Percentiles rank a stretch among this genome's conserved stretches.
phyloP scores from a whole-genome alignment of 2,888 invertebrate genomes.

The Nymphalis polychloros region DNA sequence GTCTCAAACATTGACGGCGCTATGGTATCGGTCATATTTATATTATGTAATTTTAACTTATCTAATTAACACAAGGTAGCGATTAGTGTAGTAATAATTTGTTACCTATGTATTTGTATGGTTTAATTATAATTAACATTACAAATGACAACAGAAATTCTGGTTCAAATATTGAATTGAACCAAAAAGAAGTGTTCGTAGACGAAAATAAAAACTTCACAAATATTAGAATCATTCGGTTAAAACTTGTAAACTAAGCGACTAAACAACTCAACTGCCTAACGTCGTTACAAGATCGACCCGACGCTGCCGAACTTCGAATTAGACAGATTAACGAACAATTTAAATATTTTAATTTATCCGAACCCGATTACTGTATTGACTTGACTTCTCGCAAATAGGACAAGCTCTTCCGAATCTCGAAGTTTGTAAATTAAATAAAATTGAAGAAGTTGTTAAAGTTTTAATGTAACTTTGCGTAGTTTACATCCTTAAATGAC shows the following conservation, averaged over 20 bases:
- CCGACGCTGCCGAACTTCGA: constrained; percentile 20
- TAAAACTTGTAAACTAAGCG: neutral
- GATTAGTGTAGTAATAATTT: no score
- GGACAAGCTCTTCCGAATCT: neutral
- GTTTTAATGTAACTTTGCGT: neutral
- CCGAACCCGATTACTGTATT: constrained; percentile 25
- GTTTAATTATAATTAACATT: no score
- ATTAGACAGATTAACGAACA: constrained; percentile 25
- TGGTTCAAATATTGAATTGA: no score
- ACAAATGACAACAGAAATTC: no score
- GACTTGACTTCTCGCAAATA: constrained; percentile 22
- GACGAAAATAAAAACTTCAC: neutral
- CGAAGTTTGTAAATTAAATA: constrained; percentile 13
- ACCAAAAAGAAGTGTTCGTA: no score
- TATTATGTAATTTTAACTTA: no score
- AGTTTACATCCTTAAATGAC: neutral
- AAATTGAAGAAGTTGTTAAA: constrained; percentile 4
- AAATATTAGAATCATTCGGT: constrained; percentile 8
- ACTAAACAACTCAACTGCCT: constrained; percentile 14
- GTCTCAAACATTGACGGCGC: no score
- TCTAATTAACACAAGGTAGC: no score
- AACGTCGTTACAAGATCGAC: constrained; percentile 29
- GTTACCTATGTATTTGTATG: no score
- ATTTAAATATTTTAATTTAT: constrained; percentile 27
- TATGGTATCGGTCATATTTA: no score